A percentile compares a stretch with the other conserved stretches of the same genome.
Conservation (phyloP, 2,888 invertebrate genomes). For the Patella ulyssiponensis region DNA sequence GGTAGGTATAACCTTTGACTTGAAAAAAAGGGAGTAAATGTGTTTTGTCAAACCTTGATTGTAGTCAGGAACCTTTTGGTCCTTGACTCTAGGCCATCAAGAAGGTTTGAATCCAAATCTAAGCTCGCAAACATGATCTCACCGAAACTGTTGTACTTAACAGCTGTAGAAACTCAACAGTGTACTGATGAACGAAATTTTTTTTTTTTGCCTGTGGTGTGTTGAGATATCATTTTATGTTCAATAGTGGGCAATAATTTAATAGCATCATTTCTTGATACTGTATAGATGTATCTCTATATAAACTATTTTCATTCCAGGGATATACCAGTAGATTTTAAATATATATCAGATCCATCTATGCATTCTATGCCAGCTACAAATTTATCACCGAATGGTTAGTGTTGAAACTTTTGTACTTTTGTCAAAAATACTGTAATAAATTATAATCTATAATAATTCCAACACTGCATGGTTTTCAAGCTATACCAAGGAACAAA, state of each 20-base stretch:
- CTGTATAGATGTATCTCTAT: not conserved
- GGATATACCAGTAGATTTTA: conserved; percentile 91
- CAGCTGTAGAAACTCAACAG: not conserved
- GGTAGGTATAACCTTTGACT: conserved; percentile 76
- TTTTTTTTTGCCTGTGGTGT: not conserved
- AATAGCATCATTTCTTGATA: not conserved
- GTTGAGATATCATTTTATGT: not conserved
- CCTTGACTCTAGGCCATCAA: not conserved
- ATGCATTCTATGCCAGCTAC: conserved; percentile 99
- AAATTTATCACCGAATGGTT: conserved; percentile 90
- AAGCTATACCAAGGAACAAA: too few species aligned
- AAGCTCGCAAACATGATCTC: not conserved
- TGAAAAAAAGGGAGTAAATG: not conserved
- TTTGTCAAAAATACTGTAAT: too few species aligned
- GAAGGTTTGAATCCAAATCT: not conserved
- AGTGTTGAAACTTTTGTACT: conserved; percentile 30
- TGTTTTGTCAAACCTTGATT: not conserved
- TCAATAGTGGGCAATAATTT: not conserved
- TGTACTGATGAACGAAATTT: not conserved
- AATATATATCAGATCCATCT: conserved; percentile 98
- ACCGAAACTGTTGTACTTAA: not conserved
- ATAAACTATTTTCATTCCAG: conserved; percentile 50
- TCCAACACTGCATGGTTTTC: too few species aligned
- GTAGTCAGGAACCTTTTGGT: not conserved
- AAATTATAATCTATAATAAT: too few species aligned